These are phyloP conservation scores for Argya squamiceps DNA, from an alignment of 2,797 vertebrate species.

Conservation along the genomic window DNA sequence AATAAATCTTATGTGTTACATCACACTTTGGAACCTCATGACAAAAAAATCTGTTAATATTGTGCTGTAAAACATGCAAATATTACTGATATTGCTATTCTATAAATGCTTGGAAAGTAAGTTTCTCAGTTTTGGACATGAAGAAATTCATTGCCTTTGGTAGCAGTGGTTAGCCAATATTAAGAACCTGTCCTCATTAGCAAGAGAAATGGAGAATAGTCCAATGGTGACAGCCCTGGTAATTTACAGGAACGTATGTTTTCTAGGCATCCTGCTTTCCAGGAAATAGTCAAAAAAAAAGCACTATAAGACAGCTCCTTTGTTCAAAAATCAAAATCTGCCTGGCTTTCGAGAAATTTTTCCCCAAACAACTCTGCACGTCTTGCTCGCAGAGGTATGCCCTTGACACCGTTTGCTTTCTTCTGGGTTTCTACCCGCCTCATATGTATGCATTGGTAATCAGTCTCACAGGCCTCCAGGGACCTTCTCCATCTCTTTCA, in stretches of 20 bases:
- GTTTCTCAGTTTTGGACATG: neutral
- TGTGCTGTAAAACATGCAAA: neutral
- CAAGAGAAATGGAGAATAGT: neutral
- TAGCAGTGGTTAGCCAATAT: neutral
- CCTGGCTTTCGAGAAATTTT: neutral
- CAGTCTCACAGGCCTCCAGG: neutral
- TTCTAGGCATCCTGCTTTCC: neutral
- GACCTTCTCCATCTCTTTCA: conserved; percentile 39
- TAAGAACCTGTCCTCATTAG: neutral
- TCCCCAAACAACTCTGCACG: neutral
- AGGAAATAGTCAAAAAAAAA: neutral
- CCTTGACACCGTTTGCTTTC: conserved; percentile 9
- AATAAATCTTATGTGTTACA: neutral
- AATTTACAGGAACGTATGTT: neutral
- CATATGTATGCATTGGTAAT: conserved; percentile 21
- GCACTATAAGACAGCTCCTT: neutral
- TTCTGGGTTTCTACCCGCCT: neutral
- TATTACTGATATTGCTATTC: neutral
- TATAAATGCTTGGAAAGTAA: neutral
- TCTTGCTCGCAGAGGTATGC: neutral
- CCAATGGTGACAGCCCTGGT: neutral
- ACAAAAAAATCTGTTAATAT: neutral
- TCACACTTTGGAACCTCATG: neutral
- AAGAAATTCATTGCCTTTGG: neutral
- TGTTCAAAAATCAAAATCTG: neutral